A percentile compares a stretch with the other conserved stretches of the same genome.
Conservation (phyloP, 1,140 invertebrate species). For the Rhopalosiphum padi region DNA sequence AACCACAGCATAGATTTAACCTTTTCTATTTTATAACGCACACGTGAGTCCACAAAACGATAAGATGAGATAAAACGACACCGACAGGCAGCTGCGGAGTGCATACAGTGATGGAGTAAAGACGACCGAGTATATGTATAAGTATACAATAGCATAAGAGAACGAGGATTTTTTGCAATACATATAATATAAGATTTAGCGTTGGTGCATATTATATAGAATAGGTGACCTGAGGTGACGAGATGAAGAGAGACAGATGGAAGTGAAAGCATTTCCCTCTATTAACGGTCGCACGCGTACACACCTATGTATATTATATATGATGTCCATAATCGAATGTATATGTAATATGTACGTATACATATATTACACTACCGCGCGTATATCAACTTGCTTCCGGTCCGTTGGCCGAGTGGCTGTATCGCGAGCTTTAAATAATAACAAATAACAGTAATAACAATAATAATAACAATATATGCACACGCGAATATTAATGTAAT, state of each 20-base stretch:
- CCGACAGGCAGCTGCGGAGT: background rate
- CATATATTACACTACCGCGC: background rate
- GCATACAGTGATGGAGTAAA: background rate
- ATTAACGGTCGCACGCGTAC: background rate
- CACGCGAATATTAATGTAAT: background rate
- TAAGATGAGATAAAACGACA: background rate
- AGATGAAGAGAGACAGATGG: background rate
- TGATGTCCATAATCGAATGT: background rate
- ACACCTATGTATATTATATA: background rate
- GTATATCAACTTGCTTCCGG: conserved; percentile 4
- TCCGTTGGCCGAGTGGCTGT: background rate
- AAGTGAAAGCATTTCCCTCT: conserved; percentile 19
- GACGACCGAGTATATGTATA: background rate
- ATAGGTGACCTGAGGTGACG: background rate
- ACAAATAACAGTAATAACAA: background rate
- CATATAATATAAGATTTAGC: background rate
- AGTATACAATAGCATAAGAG: background rate
- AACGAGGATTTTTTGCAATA: background rate
- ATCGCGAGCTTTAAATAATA: conserved; percentile 22
- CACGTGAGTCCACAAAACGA: background rate
- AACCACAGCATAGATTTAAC: background rate
- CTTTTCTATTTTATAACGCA: background rate
- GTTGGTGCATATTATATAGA: background rate
- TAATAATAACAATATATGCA: background rate
- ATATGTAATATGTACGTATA: background rate